Conservation (phyloP, 2,113 vertebrate genomes). For the Probosciger aterrimus region DNA sequence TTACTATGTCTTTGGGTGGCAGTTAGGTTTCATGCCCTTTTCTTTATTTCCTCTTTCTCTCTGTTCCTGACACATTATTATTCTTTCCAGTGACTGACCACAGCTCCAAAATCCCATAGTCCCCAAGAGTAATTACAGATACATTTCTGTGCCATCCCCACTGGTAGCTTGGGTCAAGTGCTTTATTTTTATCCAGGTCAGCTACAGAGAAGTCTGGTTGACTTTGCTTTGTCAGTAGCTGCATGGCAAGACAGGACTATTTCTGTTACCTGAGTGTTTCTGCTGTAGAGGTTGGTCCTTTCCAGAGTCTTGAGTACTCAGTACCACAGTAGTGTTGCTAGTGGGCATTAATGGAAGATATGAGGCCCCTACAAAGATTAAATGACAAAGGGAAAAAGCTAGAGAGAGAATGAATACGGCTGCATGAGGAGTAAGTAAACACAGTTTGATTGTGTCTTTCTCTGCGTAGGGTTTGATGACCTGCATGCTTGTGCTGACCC, state of each 20-base stretch:
- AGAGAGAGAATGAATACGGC: neutral
- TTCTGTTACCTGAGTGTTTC: neutral
- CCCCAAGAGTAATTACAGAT: slow-evolving; percentile 8
- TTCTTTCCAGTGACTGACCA: neutral
- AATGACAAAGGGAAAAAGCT: neutral
- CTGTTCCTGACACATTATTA: neutral
- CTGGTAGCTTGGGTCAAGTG: neutral
- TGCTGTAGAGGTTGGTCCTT: neutral
- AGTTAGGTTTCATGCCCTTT: neutral
- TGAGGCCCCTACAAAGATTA: neutral
- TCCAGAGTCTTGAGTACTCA: neutral
- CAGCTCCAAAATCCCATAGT: neutral
- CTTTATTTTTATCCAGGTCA: slow-evolving; percentile 5
- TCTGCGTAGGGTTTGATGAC: slow-evolving; percentile 72
- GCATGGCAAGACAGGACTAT: neutral
- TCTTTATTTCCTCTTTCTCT: neutral
- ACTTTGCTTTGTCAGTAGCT: neutral
- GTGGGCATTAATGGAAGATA: neutral
- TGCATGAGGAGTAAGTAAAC: neutral
- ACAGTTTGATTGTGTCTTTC: slow-evolving; percentile 1
- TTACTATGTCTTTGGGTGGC: neutral
- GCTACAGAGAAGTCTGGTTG: neutral
- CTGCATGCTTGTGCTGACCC: slow-evolving; percentile 78
- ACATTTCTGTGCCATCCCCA: neutral
- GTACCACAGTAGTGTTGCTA: neutral